Conservation (phyloP, 2,113 vertebrate species). For the Macquaria ambigua region DNA sequence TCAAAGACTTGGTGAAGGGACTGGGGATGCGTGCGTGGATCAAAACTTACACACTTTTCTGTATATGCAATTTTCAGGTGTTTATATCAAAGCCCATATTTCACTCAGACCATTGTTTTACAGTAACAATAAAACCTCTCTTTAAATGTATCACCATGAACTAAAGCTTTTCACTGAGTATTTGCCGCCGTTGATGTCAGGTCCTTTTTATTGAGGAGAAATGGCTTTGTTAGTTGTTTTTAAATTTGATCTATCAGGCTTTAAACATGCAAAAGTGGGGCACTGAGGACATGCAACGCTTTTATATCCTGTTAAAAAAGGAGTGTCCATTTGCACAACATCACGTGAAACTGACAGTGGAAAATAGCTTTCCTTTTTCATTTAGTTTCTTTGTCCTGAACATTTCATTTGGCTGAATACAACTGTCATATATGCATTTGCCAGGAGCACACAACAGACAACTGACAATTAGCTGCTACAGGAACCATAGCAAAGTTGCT, state of each 20-base stretch:
- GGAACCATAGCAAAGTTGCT: constrained; percentile 23
- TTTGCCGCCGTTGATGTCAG: background rate
- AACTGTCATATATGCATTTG: background rate
- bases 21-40: constrained; percentile 4
- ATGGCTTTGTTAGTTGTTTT: background rate
- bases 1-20: constrained; percentile 4
- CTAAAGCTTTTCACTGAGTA: background rate
- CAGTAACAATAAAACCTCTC: constrained; percentile 78
- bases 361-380: background rate
- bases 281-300: background rate
- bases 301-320: background rate
- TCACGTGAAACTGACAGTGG: background rate
- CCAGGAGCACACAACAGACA: constrained; percentile 3
- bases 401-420: background rate
- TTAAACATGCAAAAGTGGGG: background rate
- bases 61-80: constrained; percentile 75
- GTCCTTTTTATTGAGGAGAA: background rate
- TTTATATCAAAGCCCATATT: constrained; percentile 67
- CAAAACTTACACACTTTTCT: constrained; percentile 45
- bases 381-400: background rate
- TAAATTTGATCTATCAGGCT: background rate
- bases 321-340: background rate
- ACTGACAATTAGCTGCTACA: constrained; percentile 30
- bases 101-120: constrained; percentile 71
- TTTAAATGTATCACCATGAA: constrained; percentile 39